Conservation (phyloP, 92 coral and sea anemone species). For the Phenganax marumi region DNA sequence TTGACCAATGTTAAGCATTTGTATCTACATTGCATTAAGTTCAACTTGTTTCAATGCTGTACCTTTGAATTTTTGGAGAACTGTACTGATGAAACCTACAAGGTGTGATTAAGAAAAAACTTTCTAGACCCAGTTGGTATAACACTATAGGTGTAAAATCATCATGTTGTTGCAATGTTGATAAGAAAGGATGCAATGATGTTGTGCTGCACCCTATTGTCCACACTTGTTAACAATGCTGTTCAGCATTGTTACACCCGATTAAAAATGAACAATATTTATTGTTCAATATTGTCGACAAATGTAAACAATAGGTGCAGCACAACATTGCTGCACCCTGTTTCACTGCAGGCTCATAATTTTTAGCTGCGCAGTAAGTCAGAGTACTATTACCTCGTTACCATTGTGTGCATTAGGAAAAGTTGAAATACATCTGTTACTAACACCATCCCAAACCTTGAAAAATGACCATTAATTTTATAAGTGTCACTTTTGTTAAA, state of each 20-base stretch:
- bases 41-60: background rate
- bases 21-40: background rate
- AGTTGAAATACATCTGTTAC: conserved; percentile 88
- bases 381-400: conserved; percentile 62
- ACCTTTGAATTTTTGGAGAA: conserved; percentile 95
- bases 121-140: background rate
- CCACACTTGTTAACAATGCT: too few species aligned
- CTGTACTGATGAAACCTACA: conserved; percentile 80
- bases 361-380: too few species aligned
- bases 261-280: too few species aligned
- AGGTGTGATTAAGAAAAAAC: background rate
- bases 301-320: too few species aligned
- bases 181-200: too few species aligned
- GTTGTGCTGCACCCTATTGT: too few species aligned
- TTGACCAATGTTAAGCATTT: background rate
- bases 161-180: too few species aligned
- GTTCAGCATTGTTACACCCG: too few species aligned
- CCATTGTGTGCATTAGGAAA: conserved; percentile 96
- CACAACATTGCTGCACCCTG: too few species aligned
- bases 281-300: background rate
- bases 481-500: background rate
- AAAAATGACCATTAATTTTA: conserved; percentile 13
- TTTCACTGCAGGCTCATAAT: too few species aligned
- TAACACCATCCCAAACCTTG: conserved; percentile 98
- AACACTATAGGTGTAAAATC: background rate